phyloP scores from a whole-genome alignment of 2,113 vertebrate species.

The Etheostoma cragini region DNA sequence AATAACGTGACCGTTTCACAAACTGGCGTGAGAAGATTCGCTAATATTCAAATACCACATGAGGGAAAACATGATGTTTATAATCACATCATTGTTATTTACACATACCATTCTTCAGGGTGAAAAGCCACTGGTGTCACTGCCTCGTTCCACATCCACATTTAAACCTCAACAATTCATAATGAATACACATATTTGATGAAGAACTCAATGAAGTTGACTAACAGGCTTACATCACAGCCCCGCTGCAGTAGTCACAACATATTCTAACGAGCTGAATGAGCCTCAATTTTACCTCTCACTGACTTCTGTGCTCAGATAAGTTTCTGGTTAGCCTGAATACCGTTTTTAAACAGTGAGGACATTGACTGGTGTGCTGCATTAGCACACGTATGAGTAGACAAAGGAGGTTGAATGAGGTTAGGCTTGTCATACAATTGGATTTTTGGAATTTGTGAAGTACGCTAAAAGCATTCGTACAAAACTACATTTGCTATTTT shows the following conservation, averaged over 20 bases:
- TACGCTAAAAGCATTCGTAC: conserved; percentile 28
- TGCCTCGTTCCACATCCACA: not conserved
- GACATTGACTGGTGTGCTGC: conserved; percentile 23
- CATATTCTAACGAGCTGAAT: conserved; percentile 44
- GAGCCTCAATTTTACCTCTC: conserved; percentile 30
- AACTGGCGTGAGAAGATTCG: too few species aligned
- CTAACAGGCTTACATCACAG: conserved; percentile 26
- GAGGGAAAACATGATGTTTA: too few species aligned
- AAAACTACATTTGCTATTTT: conserved; percentile 33
- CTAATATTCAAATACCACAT: not conserved
- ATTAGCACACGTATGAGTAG: conserved; percentile 42
- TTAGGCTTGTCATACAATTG: conserved; percentile 21
- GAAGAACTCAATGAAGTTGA: conserved; percentile 43
- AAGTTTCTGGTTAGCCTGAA: conserved; percentile 36
- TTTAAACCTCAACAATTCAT: conserved; percentile 11
- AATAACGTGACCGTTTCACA: too few species aligned
- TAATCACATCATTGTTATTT: not conserved
- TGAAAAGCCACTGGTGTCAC: not conserved
- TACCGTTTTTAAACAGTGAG: not conserved
- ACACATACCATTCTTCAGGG: not conserved
- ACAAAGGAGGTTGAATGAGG: conserved; percentile 26
- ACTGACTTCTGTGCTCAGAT: conserved; percentile 43
- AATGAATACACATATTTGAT: conserved; percentile 24
- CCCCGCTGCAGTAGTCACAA: conserved; percentile 8
- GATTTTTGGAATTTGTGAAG: conserved; percentile 22